Conservation (phyloP, 2,113 vertebrate species). For the Condylura cristata region DNA sequence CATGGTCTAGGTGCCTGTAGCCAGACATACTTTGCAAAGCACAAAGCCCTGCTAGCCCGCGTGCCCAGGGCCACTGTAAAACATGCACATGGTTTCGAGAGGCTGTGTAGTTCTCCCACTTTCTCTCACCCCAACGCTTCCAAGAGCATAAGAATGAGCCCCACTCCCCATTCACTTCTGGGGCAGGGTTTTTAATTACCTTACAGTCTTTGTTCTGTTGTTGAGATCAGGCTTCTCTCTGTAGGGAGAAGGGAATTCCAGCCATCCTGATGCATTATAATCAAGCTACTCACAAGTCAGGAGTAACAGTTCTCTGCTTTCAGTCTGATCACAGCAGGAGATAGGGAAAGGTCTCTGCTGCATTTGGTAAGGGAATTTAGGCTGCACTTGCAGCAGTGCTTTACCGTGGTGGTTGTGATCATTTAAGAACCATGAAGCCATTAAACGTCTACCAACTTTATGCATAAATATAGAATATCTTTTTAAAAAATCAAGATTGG, state of each 20-base stretch:
- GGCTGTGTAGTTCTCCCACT: not conserved
- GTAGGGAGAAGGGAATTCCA: conserved; percentile 79
- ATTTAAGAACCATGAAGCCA: not conserved
- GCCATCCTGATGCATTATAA: conserved; percentile 70
- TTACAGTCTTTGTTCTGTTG: conserved; percentile 67
- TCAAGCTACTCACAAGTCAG: conserved; percentile 74
- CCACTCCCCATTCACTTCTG: conserved; percentile 27
- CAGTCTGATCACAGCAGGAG: conserved; percentile 69
- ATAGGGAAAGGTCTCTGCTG: conserved; percentile 42
- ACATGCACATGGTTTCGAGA: not conserved
- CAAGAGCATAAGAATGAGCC: conserved; percentile 37
- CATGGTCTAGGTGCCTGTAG: not conserved
- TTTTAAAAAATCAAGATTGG: conserved; percentile 31
- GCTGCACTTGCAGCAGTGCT: not conserved
- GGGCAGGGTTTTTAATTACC: conserved; percentile 74
- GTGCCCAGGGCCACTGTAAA: not conserved
- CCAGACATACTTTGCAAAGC: not conserved
- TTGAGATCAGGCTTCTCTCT: conserved; percentile 72
- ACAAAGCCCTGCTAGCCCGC: not conserved
- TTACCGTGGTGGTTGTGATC: not conserved
- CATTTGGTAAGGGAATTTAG: conserved; percentile 43
- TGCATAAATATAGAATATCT: not conserved
- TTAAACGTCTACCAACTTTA: not conserved
- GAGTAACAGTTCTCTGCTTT: conserved; percentile 78
- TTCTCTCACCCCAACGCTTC: not conserved